These are phyloP conservation scores for Bhutanitis thaidina DNA, from an alignment of 2,888 invertebrate genomes.

Conservation along the genomic window DNA sequence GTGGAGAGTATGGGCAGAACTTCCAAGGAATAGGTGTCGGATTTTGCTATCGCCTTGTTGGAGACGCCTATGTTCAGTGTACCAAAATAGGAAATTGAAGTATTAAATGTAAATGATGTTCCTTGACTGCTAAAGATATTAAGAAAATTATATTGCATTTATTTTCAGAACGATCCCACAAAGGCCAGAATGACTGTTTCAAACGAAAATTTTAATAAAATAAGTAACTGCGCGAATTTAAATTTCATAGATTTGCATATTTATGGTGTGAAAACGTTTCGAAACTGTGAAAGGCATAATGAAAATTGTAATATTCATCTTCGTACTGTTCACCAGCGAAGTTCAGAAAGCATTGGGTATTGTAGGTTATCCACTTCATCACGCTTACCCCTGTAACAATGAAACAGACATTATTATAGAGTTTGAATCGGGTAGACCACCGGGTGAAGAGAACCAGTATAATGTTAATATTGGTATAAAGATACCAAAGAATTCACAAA, in stretches of 20 bases:
- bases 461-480: background rate
- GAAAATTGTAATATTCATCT: background rate
- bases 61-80: too few species aligned
- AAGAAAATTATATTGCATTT: too few species aligned
- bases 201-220: background rate
- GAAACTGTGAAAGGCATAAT: background rate
- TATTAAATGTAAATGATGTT: too few species aligned
- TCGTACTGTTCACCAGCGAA: background rate
- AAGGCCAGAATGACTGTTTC: slow-evolving; percentile 1
- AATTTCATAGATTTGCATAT: too few species aligned
- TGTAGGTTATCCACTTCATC: slow-evolving; percentile 14
- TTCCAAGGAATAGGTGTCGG: too few species aligned
- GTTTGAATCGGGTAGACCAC: slow-evolving; percentile 9
- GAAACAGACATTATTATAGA: slow-evolving; percentile 1
- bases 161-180: background rate
- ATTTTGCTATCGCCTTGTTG: too few species aligned
- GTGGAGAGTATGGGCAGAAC: too few species aligned
- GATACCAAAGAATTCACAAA: slow-evolving; percentile 12
- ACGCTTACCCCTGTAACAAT: slow-evolving; percentile 14
- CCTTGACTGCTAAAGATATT: too few species aligned
- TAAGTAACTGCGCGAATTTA: too few species aligned
- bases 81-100: too few species aligned
- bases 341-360: slow-evolving; percentile 15
- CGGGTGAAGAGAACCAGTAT: slow-evolving; percentile 17
- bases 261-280: too few species aligned